Conservation (phyloP, 2,888 invertebrate species). For the Aleiodes testaceus region DNA sequence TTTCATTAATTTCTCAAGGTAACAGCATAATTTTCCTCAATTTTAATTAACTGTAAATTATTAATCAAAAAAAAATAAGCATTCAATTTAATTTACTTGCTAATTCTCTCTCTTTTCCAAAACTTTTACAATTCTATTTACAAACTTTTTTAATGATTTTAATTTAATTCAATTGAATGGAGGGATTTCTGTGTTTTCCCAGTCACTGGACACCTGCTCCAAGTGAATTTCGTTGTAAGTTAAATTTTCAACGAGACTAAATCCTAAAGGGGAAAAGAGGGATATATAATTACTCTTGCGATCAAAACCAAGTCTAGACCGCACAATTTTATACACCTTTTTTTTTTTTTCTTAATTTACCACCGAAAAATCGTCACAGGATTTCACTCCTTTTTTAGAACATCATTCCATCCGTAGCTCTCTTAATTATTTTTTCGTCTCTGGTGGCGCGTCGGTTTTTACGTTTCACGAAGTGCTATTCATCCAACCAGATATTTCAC, state of each 20-base stretch:
- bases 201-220: no score
- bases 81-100: no score
- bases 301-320: constrained; percentile 26
- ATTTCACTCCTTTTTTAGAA: constrained; percentile 11
- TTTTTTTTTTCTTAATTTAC: neutral
- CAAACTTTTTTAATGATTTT: no score
- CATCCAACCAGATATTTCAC: constrained; percentile 24
- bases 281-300: constrained; percentile 18
- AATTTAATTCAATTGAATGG: no score
- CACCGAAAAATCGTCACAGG: constrained; percentile 17
- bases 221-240: neutral
- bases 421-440: constrained; percentile 32
- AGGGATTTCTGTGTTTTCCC: no score
- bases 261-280: neutral
- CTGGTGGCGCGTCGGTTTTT: constrained; percentile 28
- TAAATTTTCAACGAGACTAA: constrained; percentile 5
- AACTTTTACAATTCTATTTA: no score
- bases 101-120: no score
- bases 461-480: constrained; percentile 29
- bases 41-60: no score
- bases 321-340: neutral
- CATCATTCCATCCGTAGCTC: constrained; percentile 11
- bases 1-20: constrained; percentile 13
- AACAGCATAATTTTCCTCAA: no score
- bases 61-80: no score